Base-by-base conservation (phyloP, 1,140 invertebrate species). In the Triops longicaudatus region DNA sequence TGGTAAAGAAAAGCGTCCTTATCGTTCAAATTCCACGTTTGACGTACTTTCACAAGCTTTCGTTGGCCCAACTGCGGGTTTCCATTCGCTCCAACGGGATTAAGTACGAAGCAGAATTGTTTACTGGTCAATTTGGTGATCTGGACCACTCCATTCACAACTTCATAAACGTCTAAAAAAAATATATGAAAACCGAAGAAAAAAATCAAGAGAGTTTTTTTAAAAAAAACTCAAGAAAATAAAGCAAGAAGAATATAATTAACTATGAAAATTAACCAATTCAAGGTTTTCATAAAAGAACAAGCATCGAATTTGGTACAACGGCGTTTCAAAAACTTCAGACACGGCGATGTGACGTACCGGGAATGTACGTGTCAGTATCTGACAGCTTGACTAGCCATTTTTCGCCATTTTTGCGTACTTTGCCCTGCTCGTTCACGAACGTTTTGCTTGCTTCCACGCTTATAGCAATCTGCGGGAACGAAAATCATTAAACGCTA, bases 361-460 rank as follows among this genome's bases (percentile, higher is more conserved):
- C 82, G 27, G 87, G 87, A 77, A 87, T 87, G 79, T 86, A 86
- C n/a, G 84, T 84, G 79, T 87, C 86, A 28, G 84, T 84, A 76
- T 86, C 85, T 2, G 79, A 78, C 78, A 85, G 81, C 44, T 83
- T 86, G 26, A 87, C 84, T 31, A 87, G 78, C 86, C 87, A 87
- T 79, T 87, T 86, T 79, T 87, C 87, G 31, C 87, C 87, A 81
- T 86, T 86, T 79, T 86, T 86, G n/a, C 86, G 78, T 1, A 78
- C 78, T 7, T 84, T 81, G 14, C 82, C 83, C 81, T 84, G 85
- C 71, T 84, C 83, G 83, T 87, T 87, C 72, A 80, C 84, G 80
- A 86, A 87, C 71, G 85, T 86, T 77, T 82, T 82, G 17, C 83
- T 76, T 10, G 86, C 83, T 42, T 82, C 79, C 80, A 87, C 82